Evolutionary conservation across 2,113 vertebrate genomes (phyloP), one percentile per base, ranked within the genome.

Genomic region (Apus apus): DNA sequence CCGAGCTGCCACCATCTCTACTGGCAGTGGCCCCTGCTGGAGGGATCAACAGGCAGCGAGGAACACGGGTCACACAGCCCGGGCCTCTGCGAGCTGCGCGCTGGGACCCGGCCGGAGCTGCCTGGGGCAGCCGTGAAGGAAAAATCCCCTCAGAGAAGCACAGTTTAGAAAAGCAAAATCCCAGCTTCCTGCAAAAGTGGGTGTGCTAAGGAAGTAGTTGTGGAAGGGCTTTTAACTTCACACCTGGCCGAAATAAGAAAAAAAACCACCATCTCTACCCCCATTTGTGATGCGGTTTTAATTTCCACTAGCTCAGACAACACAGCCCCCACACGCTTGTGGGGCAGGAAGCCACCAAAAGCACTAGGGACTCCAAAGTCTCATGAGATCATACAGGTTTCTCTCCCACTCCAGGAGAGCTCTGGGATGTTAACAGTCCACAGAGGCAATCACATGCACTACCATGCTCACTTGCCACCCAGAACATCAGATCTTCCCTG

Each of bases 21-120:
- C 94, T 20, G 80, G 80, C 1, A 2, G 43, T 20, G 90, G 77
- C 95, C 96, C 92, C 97, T 82, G 92, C 6, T 94, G 91, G 92
- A 91, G 65, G 54, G 20, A 36, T 5, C 19, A 48, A 6, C 3
- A 13, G 2, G 62, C 91, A 87, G 83, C 1, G 1, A 64, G 2
- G 46, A 1, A 6, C 21, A 14, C 1, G 2, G 43, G 50, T 4
- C 48, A 10, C 53, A 8, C 22, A 0, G 3, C 14, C 20, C 4
- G 12, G 0, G 70, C 14, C 43, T 7, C 40, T 18, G 26, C 2
- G 4, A 3, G 48, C 75, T 53, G 26, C 77, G 22, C 38, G 53
- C 26, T 65, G 64, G 20, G 20, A 15, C 53, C 53, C 5, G 30
- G 8, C 18, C 79, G 26, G 18, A 30, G 62, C 32, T 32, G 32